Evolutionary conservation across 2,888 invertebrate species (phyloP).

Genomic region (Campaea margaritaria): DNA sequence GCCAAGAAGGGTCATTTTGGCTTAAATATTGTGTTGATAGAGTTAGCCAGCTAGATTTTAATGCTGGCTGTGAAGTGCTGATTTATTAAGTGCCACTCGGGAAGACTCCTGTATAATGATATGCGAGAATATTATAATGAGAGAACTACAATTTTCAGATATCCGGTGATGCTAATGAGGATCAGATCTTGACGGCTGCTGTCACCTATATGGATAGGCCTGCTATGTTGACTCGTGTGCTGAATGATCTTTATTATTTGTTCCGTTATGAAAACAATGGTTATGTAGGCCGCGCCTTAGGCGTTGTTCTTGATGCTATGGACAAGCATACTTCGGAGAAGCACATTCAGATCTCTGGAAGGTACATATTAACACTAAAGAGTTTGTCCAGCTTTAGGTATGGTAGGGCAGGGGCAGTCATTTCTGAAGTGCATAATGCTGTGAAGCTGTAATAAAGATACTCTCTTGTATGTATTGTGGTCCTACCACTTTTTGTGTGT

Average conservation of each 20-base stretch:
- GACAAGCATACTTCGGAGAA: constrained; percentile 93
- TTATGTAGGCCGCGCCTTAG: constrained; percentile 90
- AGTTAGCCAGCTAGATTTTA: too few relatives aligned
- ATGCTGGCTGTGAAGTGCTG: too few relatives aligned
- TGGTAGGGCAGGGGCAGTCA: too few relatives aligned
- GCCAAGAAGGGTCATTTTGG: background rate
- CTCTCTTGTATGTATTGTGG: too few relatives aligned
- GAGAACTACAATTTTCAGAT: too few relatives aligned
- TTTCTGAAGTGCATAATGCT: background rate
- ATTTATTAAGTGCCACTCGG: too few relatives aligned
- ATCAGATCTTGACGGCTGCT: constrained; percentile 95
- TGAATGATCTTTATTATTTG: constrained; percentile 96
- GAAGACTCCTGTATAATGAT: too few relatives aligned
- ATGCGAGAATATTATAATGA: background rate
- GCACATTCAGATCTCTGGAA: constrained; percentile 96
- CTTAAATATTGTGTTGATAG: too few relatives aligned
- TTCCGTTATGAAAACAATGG: constrained; percentile 93
- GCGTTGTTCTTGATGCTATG: constrained; percentile 95
- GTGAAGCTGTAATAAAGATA: too few relatives aligned
- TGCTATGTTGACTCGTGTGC: constrained; percentile 91
- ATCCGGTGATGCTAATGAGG: constrained; percentile 95
- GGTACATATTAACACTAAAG: constrained; percentile 75
- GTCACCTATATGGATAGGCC: constrained; percentile 93
- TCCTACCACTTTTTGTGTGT: too few relatives aligned
- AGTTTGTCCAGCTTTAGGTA: too few relatives aligned